Evolutionary conservation across 2,888 invertebrate genomes (phyloP).

Genomic region (Chironomus riparius): DNA sequence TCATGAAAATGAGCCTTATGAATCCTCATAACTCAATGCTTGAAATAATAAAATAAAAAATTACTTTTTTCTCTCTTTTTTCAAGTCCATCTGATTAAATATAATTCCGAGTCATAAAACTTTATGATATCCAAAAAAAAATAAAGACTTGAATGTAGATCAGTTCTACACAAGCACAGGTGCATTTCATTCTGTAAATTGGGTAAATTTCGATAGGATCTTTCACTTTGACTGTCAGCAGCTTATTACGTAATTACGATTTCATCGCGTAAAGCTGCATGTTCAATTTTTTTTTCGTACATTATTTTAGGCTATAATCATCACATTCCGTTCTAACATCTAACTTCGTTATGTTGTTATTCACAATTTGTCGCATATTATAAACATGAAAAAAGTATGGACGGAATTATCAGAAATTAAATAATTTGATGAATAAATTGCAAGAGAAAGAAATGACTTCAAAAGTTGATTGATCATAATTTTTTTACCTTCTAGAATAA

Average conservation of each 20-base stretch:
- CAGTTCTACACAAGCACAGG: slow-evolving; percentile 6
- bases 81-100: slow-evolving; percentile 19
- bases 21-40: not conserved
- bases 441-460: no score
- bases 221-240: slow-evolving; percentile 8
- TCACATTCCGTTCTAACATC: not conserved
- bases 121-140: not conserved
- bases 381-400: no score
- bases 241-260: slow-evolving; percentile 15
- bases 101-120: slow-evolving; percentile 14
- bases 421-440: no score
- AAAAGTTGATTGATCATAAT: no score
- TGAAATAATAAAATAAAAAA: not conserved
- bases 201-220: slow-evolving; percentile 10
- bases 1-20: slow-evolving; percentile 12
- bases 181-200: slow-evolving; percentile 24
- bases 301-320: not conserved
- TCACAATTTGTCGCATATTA: no score
- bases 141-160: slow-evolving; percentile 4
- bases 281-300: not conserved
- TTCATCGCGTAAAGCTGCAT: not conserved
- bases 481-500: no score
- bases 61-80: not conserved
- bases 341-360: not conserved
- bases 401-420: no score